Conservation (phyloP, 2,888 invertebrate genomes). For the Tromatobia lineatoria region DNA sequence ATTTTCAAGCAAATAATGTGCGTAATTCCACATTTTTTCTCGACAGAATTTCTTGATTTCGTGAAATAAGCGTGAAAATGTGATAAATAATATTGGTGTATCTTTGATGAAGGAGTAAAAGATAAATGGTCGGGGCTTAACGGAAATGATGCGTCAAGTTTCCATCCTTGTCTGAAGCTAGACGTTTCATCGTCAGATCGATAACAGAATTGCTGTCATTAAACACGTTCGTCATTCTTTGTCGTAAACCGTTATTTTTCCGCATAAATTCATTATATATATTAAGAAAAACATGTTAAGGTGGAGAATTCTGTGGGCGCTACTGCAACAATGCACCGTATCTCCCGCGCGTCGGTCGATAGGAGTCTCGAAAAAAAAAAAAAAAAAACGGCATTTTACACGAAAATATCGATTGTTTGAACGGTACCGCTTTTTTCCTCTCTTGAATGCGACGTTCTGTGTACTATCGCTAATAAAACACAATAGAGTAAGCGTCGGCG, state of each 20-base stretch:
- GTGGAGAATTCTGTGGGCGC: conserved; percentile 42
- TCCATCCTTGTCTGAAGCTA: background rate
- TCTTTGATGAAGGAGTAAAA: conserved; percentile 13
- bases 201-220: conserved; percentile 5
- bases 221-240: conserved; percentile 30
- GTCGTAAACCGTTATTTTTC: background rate
- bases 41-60: background rate
- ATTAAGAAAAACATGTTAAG: conserved; percentile 32
- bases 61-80: background rate
- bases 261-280: background rate
- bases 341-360: conserved; percentile 72
- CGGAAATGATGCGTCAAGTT: conserved; percentile 37
- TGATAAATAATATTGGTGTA: conserved; percentile 26
- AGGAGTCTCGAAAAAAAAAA: conserved; percentile 75
- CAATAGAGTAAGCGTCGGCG: conserved; percentile 74
- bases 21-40: background rate
- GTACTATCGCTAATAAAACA: conserved; percentile 82
- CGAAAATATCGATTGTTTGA: conserved; percentile 78
- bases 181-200: conserved; percentile 11
- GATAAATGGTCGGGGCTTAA: conserved; percentile 33
- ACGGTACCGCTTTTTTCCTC: conserved; percentile 47
- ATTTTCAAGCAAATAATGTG: background rate
- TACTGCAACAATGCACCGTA: conserved; percentile 72
- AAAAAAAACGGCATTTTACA: conserved; percentile 71
- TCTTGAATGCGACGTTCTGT: conserved; percentile 51